Evolutionary conservation across 2,113 vertebrate species (phyloP).

Genomic region (Ranitomeya variabilis): DNA sequence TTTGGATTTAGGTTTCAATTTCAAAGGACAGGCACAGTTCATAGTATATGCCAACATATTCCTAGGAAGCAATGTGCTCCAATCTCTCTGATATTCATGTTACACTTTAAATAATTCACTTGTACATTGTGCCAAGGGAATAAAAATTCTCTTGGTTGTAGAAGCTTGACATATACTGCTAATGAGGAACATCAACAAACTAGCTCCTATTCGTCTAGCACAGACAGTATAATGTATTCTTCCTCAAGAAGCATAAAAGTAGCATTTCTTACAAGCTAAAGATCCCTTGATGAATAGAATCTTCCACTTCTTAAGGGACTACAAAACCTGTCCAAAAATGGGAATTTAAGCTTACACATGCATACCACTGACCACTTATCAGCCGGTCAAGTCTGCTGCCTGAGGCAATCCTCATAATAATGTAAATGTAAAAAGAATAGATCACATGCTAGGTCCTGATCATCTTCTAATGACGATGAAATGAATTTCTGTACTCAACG

Average conservation of each 20-base stretch:
- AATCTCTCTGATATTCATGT: constrained; percentile 2
- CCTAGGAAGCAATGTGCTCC: constrained; percentile 1
- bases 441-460: neutral
- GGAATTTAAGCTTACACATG: constrained; percentile 16
- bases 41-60: neutral
- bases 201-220: constrained; percentile 1
- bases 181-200: constrained; percentile 16
- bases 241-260: constrained; percentile 13
- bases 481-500: constrained; percentile 2
- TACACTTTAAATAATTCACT: constrained; percentile 24
- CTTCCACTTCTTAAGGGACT: neutral
- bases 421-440: neutral
- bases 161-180: constrained; percentile 17
- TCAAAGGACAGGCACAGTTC: neutral
- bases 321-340: neutral
- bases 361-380: neutral
- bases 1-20: neutral
- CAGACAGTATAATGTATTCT: neutral
- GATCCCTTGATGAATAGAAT: neutral
- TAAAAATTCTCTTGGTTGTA: neutral
- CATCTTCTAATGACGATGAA: neutral
- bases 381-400: constrained; percentile 29
- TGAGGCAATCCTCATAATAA: neutral
- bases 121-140: neutral
- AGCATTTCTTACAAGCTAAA: constrained; percentile 2